Percentiles rank a stretch among this genome's conserved stretches.
These are phyloP conservation scores for Sisyra terminalis DNA, from an alignment of 2,888 invertebrate genomes.

Conservation along the genomic window DNA sequence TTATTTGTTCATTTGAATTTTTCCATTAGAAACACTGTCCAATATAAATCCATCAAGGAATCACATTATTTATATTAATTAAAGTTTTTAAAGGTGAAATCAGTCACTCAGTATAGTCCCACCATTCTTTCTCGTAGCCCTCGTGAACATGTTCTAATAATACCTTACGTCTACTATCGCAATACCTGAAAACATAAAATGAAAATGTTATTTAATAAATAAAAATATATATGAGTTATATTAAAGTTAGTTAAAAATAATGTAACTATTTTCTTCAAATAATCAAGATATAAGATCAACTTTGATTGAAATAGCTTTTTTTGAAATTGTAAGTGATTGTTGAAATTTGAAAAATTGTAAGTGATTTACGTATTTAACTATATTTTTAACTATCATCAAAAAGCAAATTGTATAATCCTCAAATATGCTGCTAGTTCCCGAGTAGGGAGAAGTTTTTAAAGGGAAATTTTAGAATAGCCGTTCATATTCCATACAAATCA, in stretches of 20 bases:
- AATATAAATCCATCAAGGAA: constrained; percentile 2
- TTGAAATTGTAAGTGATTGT: no score
- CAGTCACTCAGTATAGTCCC: constrained; percentile 84
- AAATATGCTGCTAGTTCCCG: no score
- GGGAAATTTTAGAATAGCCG: no score
- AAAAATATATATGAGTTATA: neutral
- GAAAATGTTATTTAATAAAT: neutral
- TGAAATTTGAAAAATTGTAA: no score
- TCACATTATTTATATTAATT: constrained; percentile 1
- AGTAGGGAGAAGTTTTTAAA: no score
- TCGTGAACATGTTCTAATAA: constrained; percentile 95
- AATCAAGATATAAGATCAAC: neutral
- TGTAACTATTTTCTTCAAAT: neutral
- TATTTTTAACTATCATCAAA: no score
- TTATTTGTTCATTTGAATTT: no score
- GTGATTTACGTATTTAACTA: no score
- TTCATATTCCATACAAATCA: no score
- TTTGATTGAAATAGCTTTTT: no score
- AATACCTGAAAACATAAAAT: constrained; percentile 58
- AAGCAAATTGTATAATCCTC: no score
- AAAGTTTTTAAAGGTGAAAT: constrained; percentile 1
- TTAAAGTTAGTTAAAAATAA: neutral
- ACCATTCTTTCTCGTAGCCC: constrained; percentile 97
- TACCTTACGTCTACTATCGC: constrained; percentile 91
- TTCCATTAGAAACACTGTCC: no score